These are phyloP conservation scores for Escarpia spicata DNA, from an alignment of 2,888 invertebrate genomes.

Conservation along the genomic window DNA sequence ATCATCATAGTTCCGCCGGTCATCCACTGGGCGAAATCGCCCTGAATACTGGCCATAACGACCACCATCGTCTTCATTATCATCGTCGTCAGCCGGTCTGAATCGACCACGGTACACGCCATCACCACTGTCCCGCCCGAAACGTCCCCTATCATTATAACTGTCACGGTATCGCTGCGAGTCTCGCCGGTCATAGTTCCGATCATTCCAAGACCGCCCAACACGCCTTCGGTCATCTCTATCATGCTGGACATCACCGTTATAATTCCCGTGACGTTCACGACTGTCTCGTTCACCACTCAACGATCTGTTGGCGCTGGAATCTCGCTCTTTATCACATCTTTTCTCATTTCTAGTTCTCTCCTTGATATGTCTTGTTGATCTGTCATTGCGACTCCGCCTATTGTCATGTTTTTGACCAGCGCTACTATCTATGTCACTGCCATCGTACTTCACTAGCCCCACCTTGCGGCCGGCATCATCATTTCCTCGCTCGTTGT, in stretches of 20 bases:
- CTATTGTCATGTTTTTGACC: neutral
- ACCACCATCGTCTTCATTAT: conserved; percentile 2
- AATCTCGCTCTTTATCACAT: neutral
- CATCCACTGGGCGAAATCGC: neutral
- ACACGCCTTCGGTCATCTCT: neutral
- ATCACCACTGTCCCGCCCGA: neutral
- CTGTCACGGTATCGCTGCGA: neutral
- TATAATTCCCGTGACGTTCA: neutral
- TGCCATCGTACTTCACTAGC: neutral
- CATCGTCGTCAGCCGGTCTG: neutral
- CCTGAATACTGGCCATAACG: neutral
- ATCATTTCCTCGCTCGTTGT: conserved; percentile 20
- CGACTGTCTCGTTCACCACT: neutral
- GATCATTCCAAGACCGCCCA: neutral
- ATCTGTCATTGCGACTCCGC: neutral
- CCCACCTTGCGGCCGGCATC: neutral
- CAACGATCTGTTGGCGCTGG: neutral
- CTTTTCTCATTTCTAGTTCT: neutral
- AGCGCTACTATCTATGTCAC: neutral
- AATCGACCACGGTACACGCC: neutral
- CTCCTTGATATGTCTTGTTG: conserved; percentile 3
- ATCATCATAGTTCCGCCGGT: neutral
- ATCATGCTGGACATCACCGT: neutral
- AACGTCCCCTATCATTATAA: neutral
- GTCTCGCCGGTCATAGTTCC: neutral